These are phyloP conservation scores for Stenotaenia linearis DNA, from an alignment of 2,888 invertebrate genomes.

Conservation along the genomic window DNA sequence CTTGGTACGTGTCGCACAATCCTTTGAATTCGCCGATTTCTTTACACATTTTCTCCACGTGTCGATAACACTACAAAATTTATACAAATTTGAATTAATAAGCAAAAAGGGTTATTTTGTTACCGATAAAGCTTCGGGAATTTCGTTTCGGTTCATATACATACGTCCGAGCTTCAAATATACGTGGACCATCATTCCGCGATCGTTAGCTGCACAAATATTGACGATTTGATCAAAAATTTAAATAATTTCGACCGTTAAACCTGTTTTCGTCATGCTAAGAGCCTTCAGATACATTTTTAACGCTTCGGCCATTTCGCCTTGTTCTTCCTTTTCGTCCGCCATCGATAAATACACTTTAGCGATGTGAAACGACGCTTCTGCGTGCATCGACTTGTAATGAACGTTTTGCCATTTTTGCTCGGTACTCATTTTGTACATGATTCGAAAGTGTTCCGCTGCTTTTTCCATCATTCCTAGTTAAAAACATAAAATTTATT, in stretches of 20 bases:
- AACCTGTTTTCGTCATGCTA: slow-evolving; percentile 10
- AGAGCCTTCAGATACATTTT: slow-evolving; percentile 10
- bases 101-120: neutral
- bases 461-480: neutral
- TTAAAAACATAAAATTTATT: too few species aligned
- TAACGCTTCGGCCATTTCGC: neutral
- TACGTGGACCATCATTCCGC: neutral
- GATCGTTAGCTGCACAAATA: neutral
- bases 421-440: slow-evolving; percentile 4
- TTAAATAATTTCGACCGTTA: neutral
- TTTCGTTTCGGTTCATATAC: slow-evolving; percentile 1
- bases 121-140: neutral
- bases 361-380: neutral
- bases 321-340: neutral
- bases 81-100: neutral
- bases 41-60: slow-evolving; percentile 15
- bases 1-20: neutral
- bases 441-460: slow-evolving; percentile 10
- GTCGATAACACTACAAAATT: neutral
- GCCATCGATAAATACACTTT: slow-evolving; percentile 4
- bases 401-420: neutral
- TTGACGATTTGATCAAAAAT: neutral
- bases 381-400: slow-evolving; percentile 24
- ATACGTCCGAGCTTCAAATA: slow-evolving; percentile 12
- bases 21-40: slow-evolving; percentile 11